Evolutionary conservation across 2,888 invertebrate species (phyloP).

Genomic region (Margaritifera margaritifera): DNA sequence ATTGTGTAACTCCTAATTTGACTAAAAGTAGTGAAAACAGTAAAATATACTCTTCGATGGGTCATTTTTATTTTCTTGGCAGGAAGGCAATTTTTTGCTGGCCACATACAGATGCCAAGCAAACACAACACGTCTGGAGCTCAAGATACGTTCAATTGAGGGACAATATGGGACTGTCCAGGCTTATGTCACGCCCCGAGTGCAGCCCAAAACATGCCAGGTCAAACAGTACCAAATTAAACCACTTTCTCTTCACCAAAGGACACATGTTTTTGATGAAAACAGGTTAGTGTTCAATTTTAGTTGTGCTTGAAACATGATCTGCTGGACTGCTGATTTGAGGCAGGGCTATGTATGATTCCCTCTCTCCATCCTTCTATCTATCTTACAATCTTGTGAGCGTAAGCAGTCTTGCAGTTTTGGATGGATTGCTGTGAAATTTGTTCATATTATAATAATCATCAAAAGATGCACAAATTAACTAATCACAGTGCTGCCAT

Average conservation of each 20-base stretch:
- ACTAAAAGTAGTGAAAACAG: neutral
- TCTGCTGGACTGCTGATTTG: no score
- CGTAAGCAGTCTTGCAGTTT: neutral
- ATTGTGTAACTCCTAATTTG: neutral
- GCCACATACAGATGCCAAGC: constrained; percentile 95
- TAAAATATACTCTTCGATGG: neutral
- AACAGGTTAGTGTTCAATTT: constrained; percentile 73
- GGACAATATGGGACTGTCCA: constrained; percentile 84
- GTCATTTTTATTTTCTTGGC: constrained; percentile 12
- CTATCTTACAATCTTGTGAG: no score
- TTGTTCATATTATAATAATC: neutral
- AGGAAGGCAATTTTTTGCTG: constrained; percentile 82
- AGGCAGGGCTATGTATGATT: no score
- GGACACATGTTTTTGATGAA: constrained; percentile 80
- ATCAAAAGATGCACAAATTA: no score
- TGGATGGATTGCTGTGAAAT: neutral
- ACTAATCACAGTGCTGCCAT: no score
- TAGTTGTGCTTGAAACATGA: no score
- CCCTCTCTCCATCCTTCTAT: no score
- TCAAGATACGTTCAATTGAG: constrained; percentile 87
- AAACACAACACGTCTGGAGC: constrained; percentile 90
- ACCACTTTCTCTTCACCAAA: constrained; percentile 84
- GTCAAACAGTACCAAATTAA: constrained; percentile 81
- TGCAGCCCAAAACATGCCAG: constrained; percentile 87
- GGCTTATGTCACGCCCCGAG: constrained; percentile 84